These are phyloP conservation scores for Enteromius anoplus DNA, from an alignment of 2,797 vertebrate species.

Conservation along the genomic window DNA sequence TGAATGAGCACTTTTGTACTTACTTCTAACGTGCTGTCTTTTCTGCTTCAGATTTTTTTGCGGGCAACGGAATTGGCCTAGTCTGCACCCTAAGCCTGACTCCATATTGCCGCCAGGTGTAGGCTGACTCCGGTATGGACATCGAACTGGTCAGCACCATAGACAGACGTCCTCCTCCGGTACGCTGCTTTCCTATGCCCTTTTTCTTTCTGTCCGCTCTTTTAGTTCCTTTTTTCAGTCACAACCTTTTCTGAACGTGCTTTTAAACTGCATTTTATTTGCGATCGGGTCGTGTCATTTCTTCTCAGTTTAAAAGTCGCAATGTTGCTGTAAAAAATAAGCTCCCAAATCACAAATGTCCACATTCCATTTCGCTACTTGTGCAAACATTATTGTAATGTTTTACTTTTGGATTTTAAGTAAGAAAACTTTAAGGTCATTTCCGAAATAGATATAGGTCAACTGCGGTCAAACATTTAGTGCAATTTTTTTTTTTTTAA, in stretches of 20 bases:
- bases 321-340: constrained; percentile 14
- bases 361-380: not conserved
- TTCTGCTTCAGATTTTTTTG: constrained; percentile 68
- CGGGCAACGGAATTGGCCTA: constrained; percentile 71
- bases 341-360: not conserved
- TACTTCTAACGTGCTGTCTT: constrained; percentile 65
- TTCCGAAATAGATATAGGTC: constrained; percentile 10
- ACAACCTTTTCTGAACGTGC: not conserved
- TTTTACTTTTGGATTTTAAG: not conserved
- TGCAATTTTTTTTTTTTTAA: too few relatives aligned
- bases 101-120: constrained; percentile 73
- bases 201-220: constrained; percentile 47
- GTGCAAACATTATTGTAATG: not conserved
- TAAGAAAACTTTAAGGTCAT: not conserved
- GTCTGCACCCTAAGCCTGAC: constrained; percentile 71
- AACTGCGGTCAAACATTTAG: not conserved
- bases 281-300: not conserved
- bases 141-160: constrained; percentile 53
- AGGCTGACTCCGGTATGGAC: constrained; percentile 65
- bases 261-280: constrained; percentile 18
- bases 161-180: constrained; percentile 70
- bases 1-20: constrained; percentile 61
- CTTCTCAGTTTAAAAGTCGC: constrained; percentile 12
- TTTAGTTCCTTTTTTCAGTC: constrained; percentile 35
- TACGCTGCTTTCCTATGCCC: constrained; percentile 65